phyloP scores from a whole-genome alignment of 2,797 vertebrate species.

The Mallotus villosus region DNA sequence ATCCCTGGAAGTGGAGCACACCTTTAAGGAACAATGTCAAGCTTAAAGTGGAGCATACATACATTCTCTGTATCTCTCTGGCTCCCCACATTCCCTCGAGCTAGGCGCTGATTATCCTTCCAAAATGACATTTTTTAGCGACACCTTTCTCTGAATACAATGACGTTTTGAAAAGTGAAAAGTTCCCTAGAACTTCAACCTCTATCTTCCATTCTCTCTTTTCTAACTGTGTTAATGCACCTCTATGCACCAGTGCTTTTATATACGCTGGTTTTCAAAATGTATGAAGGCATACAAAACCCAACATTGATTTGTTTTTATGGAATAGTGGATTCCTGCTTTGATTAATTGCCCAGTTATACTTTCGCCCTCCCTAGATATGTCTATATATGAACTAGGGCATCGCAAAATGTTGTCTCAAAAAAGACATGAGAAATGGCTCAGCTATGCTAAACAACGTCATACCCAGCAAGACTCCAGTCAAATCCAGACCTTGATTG shows the following conservation, averaged over 20 bases:
- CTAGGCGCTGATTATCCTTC: too few relatives aligned
- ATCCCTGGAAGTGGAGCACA: too few relatives aligned
- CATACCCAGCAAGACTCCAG: background rate
- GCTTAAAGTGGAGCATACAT: too few relatives aligned
- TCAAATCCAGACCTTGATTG: constrained; percentile 6
- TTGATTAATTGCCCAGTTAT: too few relatives aligned
- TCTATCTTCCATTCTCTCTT: background rate
- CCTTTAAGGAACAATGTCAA: too few relatives aligned
- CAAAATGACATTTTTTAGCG: too few relatives aligned
- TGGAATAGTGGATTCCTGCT: constrained; percentile 43
- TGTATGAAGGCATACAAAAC: constrained; percentile 42
- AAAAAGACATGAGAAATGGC: background rate
- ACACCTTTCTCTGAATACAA: too few relatives aligned
- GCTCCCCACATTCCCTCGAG: too few relatives aligned
- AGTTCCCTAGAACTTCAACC: background rate
- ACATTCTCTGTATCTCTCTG: too few relatives aligned
- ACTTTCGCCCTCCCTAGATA: too few relatives aligned
- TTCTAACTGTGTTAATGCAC: background rate
- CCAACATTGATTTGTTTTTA: constrained; percentile 59
- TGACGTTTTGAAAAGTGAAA: too few relatives aligned
- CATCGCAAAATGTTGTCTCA: constrained; percentile 1
- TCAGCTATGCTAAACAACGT: background rate
- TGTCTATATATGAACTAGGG: background rate
- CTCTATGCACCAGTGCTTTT: constrained; percentile 29
- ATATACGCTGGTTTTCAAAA: constrained; percentile 29